A percentile compares a stretch with the other conserved stretches of the same genome.
phyloP scores from a whole-genome alignment of 1,140 invertebrate species.

The Chelonus insularis region DNA sequence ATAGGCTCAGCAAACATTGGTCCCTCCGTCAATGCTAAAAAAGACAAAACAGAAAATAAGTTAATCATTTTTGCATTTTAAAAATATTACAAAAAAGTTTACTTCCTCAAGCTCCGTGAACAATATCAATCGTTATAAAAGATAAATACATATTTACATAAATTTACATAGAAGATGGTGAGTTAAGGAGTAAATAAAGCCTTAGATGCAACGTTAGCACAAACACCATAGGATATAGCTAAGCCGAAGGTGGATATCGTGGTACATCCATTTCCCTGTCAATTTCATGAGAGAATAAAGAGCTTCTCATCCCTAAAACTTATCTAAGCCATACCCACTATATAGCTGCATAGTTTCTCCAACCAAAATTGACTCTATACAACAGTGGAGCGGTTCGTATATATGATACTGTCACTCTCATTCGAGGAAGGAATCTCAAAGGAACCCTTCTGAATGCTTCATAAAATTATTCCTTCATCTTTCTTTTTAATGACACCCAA shows the following conservation, averaged over 20 bases:
- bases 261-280: constrained; percentile 31
- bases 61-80: too few species aligned
- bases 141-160: too few species aligned
- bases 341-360: too few species aligned
- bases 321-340: neutral
- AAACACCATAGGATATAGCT: constrained; percentile 4
- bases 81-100: too few species aligned
- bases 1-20: constrained; percentile 85
- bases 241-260: constrained; percentile 12
- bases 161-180: too few species aligned
- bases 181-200: neutral
- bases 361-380: neutral
- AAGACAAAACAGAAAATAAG: too few species aligned
- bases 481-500: too few species aligned
- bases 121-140: too few species aligned
- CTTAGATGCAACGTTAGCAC: constrained; percentile 1
- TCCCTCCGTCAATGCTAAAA: constrained; percentile 79
- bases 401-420: neutral
- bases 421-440: neutral
- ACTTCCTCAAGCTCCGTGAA: too few species aligned
- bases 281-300: constrained; percentile 32
- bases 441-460: neutral
- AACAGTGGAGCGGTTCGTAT: too few species aligned
- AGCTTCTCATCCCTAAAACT: constrained; percentile 5
- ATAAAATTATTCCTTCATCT: neutral